Evolutionary conservation across 2,888 invertebrate genomes (phyloP).

Genomic region (Bellardia pandia): DNA sequence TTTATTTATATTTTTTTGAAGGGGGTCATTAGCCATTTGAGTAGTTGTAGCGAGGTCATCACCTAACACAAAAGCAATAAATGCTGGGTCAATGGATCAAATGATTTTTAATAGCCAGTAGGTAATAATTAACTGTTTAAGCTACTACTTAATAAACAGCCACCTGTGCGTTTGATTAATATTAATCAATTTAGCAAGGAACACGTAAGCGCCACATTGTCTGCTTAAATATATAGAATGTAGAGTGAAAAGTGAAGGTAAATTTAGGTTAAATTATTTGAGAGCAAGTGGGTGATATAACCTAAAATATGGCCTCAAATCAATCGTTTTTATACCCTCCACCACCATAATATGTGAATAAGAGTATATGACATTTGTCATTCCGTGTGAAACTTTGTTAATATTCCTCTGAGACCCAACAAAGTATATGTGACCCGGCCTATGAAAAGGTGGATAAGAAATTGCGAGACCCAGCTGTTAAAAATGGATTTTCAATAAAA

Average conservation of each 20-base stretch:
- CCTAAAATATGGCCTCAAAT: too few relatives aligned
- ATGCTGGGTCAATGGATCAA: background rate
- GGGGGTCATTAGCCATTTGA: background rate
- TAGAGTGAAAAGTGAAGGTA: background rate
- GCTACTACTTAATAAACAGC: background rate
- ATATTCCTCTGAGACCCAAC: too few relatives aligned
- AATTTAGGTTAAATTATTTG: background rate
- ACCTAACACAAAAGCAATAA: background rate
- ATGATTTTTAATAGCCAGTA: background rate
- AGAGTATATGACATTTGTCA: too few relatives aligned
- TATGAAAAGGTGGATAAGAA: too few relatives aligned
- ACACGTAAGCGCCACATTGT: background rate
- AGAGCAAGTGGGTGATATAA: too few relatives aligned
- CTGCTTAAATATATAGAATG: background rate
- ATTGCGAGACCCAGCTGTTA: too few relatives aligned
- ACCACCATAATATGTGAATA: too few relatives aligned
- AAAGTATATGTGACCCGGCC: too few relatives aligned
- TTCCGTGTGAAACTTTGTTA: too few relatives aligned
- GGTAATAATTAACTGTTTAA: background rate
- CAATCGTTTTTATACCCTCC: too few relatives aligned
- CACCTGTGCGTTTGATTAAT: conserved; percentile 34
- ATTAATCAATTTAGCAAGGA: conserved; percentile 4
- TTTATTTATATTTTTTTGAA: background rate
- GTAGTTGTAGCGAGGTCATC: background rate
- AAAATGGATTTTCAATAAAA: too few relatives aligned